phyloP scores from a whole-genome alignment of 2,113 vertebrate genomes.

The Naja naja region DNA sequence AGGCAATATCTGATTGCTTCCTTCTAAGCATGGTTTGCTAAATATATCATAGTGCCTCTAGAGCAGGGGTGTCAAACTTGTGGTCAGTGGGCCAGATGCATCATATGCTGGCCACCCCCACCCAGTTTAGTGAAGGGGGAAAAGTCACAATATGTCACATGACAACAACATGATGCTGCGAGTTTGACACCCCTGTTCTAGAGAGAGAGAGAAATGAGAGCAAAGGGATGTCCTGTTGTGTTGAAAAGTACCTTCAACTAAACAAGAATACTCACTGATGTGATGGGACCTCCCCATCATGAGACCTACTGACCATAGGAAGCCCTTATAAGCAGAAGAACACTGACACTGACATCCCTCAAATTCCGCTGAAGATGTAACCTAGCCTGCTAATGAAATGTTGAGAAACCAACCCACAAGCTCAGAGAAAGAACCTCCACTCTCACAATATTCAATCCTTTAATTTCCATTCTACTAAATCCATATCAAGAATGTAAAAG shows the following conservation, averaged over 20 bases:
- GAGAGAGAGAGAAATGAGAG: neutral
- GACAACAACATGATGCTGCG: too few species aligned
- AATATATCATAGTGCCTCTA: neutral
- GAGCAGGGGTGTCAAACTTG: too few species aligned
- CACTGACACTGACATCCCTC: neutral
- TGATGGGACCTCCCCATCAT: neutral
- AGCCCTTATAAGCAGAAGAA: neutral
- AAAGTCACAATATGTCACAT: too few species aligned
- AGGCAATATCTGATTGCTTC: neutral
- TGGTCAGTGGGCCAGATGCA: too few species aligned
- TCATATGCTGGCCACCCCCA: too few species aligned
- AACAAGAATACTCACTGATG: neutral
- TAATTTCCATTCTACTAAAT: neutral
- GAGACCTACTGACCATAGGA: neutral
- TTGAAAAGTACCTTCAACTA: neutral
- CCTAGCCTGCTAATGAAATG: neutral
- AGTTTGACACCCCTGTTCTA: too few species aligned
- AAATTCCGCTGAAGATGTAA: neutral
- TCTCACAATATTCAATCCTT: neutral
- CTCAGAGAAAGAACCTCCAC: neutral
- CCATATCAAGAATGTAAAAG: neutral
- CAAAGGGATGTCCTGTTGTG: neutral
- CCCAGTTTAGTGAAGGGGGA: too few species aligned
- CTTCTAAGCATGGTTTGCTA: neutral
- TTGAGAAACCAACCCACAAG: neutral